Conservation (phyloP, 2,113 vertebrate species). For the Amphiprion ocellaris region DNA sequence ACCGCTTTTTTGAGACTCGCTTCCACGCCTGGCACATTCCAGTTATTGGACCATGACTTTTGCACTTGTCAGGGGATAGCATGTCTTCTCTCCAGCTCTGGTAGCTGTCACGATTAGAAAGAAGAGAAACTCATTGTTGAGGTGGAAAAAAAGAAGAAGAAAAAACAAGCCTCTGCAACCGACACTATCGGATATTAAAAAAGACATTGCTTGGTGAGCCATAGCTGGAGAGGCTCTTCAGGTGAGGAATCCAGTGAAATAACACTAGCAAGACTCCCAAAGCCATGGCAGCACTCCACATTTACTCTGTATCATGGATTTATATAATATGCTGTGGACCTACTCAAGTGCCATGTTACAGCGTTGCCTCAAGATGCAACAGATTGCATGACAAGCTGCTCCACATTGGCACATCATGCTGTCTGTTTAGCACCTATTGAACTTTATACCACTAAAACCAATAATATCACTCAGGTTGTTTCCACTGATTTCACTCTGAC, state of each 20-base stretch:
- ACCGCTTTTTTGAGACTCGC: conserved; percentile 26
- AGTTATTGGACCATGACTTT: conserved; percentile 50
- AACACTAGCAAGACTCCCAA: conserved; percentile 1
- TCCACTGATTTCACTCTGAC: no score
- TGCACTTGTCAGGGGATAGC: conserved; percentile 44
- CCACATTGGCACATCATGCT: neutral
- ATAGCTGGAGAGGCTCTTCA: conserved; percentile 17
- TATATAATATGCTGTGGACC: neutral
- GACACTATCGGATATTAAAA: conserved; percentile 44
- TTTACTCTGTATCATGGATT: conserved; percentile 16
- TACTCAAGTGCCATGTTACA: neutral
- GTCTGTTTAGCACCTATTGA: neutral
- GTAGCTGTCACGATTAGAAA: conserved; percentile 44
- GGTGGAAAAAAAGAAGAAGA: conserved; percentile 36
- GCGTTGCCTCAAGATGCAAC: neutral
- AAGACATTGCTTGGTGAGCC: conserved; percentile 28
- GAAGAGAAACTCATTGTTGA: conserved; percentile 28
- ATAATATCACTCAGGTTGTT: neutral
- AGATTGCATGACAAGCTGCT: neutral
- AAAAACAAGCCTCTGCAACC: conserved; percentile 14
- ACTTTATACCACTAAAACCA: neutral
- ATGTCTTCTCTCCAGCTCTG: conserved; percentile 32
- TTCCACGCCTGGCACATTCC: conserved; percentile 31
- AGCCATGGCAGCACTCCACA: conserved; percentile 12
- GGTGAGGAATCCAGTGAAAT: conserved; percentile 32